phyloP scores from a whole-genome alignment of 2,797 vertebrate genomes.

The Sebastes hubbsi region DNA sequence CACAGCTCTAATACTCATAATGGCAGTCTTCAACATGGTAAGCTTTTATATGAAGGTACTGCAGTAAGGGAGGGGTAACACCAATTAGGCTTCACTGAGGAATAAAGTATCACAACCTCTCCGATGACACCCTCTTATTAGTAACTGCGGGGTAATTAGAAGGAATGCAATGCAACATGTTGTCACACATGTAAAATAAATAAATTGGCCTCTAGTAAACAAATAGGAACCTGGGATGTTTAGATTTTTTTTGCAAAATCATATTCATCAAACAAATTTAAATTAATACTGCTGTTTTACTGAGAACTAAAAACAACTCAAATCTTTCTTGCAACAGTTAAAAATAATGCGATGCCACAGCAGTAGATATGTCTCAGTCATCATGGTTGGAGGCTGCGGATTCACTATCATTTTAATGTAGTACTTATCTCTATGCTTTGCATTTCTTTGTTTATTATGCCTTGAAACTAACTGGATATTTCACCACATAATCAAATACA shows the following conservation, averaged over 20 bases:
- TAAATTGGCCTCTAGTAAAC: background rate
- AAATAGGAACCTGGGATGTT: background rate
- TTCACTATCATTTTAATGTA: background rate
- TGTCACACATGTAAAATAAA: background rate
- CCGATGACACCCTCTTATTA: background rate
- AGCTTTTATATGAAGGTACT: conserved; percentile 54
- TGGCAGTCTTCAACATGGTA: conserved; percentile 97
- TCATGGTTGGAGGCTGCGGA: background rate
- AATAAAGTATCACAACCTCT: background rate
- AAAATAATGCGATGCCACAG: background rate
- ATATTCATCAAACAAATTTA: background rate
- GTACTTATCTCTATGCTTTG: conserved; percentile 3
- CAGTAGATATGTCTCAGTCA: background rate
- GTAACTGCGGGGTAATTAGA: background rate
- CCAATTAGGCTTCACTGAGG: conserved; percentile 4
- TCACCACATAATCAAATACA: background rate
- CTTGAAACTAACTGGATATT: background rate
- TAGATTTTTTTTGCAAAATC: background rate
- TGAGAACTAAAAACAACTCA: background rate
- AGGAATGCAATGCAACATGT: background rate
- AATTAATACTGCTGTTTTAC: background rate
- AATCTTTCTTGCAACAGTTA: background rate
- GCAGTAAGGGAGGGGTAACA: background rate
- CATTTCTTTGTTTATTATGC: background rate
- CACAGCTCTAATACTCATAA: conserved; percentile 89